Base-by-base conservation (phyloP, 2,888 invertebrate species). In the Maniola hyperantus region DNA sequence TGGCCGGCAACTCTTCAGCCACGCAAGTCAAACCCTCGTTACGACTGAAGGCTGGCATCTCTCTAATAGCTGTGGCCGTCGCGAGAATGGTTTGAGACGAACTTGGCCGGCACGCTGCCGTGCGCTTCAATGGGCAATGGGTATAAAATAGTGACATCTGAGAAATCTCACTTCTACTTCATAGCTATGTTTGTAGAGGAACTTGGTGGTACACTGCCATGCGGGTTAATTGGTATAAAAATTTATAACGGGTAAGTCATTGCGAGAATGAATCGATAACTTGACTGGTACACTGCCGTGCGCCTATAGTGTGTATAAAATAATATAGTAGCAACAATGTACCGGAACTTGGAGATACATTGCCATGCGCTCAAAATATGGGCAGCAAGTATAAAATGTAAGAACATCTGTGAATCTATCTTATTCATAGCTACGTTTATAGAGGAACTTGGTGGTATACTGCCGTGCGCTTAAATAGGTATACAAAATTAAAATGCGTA, bases 1-100 rank as follows among this genome's bases (percentile, higher is more conserved):
- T 94, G 26, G 90, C 94, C 0, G 94, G 94, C 10, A 94, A 94
- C 82, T 94, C 93, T 55, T 87, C 92, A 60, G 84, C 94, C 34
- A 79, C 83, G 0, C 80, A 87, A 71, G 71, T 79, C 34, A 78
- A 78, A 1, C 85, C 87, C 2, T 82, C 88, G 8, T 57, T 82
- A 2, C 77, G 82, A 39, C 74, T 90, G 6, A 86, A 86, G 53
- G 82, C 87, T 1, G 85, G 89, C 8, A 85, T 91, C 61, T 86
- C 88, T 0, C 71, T 91, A 2, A 78, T 91, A 11, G 88, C 87
- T 2, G 83, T 89, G 0, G 90, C 87, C 1, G 84, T 91, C n/a
- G 87, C 89, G 10, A 81, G 88, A 76, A 76, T 88, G 69, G 84
- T 92, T 80, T 94, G 89, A 79, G 26, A n/a, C 13, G 51, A 33